Evolutionary conservation across 2,888 invertebrate species (phyloP).

Genomic region (Caradrina kadenii): DNA sequence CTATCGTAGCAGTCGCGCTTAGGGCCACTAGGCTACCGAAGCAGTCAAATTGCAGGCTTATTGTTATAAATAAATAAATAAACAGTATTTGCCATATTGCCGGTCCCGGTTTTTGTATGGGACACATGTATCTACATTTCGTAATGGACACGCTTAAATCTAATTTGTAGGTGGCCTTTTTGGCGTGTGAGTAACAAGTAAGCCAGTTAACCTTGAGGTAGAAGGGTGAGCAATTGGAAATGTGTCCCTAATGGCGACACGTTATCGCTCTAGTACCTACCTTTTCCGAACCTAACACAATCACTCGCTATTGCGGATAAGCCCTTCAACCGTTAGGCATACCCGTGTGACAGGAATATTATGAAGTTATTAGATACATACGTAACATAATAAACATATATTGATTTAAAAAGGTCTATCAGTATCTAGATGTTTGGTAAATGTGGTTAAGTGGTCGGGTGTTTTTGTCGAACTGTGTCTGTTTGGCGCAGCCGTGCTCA

Average conservation of each 20-base stretch:
- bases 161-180: constrained; percentile 39
- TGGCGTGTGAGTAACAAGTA: constrained; percentile 33
- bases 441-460: too few relatives aligned
- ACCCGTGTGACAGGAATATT: constrained; percentile 5
- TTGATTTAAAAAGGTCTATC: constrained; percentile 9
- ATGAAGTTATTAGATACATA: constrained; percentile 1
- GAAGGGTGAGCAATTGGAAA: constrained; percentile 53
- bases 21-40: too few relatives aligned
- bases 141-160: constrained; percentile 15
- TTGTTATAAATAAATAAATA: too few relatives aligned
- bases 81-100: not conserved
- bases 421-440: constrained; percentile 4
- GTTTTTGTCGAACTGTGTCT: too few relatives aligned
- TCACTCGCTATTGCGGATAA: constrained; percentile 5
- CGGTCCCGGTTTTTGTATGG: not conserved
- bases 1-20: too few relatives aligned
- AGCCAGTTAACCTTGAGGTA: constrained; percentile 24
- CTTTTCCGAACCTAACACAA: constrained; percentile 34
- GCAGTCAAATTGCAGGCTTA: too few relatives aligned
- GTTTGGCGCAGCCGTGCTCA: too few relatives aligned
- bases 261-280: constrained; percentile 21
- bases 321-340: constrained; percentile 13
- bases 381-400: constrained; percentile 4
- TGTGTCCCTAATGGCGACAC: constrained; percentile 43
- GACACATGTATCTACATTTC: not conserved